Percentiles rank a stretch among this genome's conserved stretches.
These are phyloP conservation scores for Styela clava DNA, from an alignment of 23 tunicate genomes.

Conservation along the genomic window DNA sequence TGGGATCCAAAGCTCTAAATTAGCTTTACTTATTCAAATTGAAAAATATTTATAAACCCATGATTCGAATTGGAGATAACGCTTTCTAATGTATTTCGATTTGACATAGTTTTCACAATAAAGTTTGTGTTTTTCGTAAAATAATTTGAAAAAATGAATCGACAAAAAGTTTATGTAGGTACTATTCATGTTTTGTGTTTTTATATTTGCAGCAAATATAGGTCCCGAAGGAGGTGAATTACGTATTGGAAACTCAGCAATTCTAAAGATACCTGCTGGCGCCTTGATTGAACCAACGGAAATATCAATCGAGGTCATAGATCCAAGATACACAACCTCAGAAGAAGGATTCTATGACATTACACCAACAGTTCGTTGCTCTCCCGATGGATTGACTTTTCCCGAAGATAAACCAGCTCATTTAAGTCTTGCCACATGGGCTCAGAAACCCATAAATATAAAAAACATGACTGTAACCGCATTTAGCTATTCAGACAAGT, in stretches of 20 bases:
- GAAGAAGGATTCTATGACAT: neutral
- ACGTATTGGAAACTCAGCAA: neutral
- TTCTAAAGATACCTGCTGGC: neutral
- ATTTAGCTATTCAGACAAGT: neutral
- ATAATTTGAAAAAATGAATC: no score
- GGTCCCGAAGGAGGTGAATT: neutral
- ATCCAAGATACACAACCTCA: neutral
- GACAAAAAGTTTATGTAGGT: no score
- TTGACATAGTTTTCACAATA: no score
- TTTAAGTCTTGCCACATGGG: neutral
- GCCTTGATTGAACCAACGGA: neutral
- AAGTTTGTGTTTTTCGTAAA: no score
- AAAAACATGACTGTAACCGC: neutral
- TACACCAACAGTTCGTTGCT: neutral
- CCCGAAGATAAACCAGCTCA: neutral
- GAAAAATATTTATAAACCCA: no score
- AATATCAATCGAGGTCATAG: neutral
- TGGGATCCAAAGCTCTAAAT: no score
- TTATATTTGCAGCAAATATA: no score
- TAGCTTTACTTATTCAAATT: no score
- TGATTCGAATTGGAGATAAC: no score
- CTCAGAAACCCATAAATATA: neutral
- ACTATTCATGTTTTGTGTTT: no score
- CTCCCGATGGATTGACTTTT: neutral
- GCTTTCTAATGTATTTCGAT: no score